Conservation (phyloP, 1,140 invertebrate species). For the Scaptomyza pallida region DNA sequence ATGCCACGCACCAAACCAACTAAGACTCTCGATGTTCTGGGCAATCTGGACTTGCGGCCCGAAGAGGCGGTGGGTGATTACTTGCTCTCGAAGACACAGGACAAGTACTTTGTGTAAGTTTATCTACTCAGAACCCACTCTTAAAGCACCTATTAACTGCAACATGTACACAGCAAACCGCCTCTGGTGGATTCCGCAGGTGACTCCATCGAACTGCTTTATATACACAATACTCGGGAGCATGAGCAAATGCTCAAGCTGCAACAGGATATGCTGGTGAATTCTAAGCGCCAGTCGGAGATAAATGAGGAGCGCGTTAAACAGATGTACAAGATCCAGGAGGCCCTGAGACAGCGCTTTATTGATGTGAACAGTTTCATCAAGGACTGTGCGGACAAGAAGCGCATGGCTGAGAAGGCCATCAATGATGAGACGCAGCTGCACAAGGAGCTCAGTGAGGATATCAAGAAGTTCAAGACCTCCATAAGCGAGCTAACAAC, state of each 20-base stretch:
- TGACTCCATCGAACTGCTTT: slow-evolving; percentile 73
- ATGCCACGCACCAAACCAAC: slow-evolving; percentile 83
- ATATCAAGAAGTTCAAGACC: slow-evolving; percentile 54
- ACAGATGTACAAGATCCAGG: slow-evolving; percentile 69
- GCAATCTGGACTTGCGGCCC: slow-evolving; percentile 74
- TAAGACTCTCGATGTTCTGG: slow-evolving; percentile 75
- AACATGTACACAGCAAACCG: slow-evolving; percentile 57
- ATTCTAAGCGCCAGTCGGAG: slow-evolving; percentile 53
- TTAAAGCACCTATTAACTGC: not conserved
- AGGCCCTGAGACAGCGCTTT: slow-evolving; percentile 69
- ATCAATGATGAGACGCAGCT: slow-evolving; percentile 48
- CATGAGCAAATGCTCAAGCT: slow-evolving; percentile 63
- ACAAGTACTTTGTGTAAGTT: slow-evolving; percentile 76
- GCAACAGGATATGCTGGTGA: slow-evolving; percentile 70
- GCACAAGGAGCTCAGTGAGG: slow-evolving; percentile 63
- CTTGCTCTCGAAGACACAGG: slow-evolving; percentile 66
- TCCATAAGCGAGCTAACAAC: slow-evolving; percentile 64
- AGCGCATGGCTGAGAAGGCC: slow-evolving; percentile 59
- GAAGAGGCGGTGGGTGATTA: slow-evolving; percentile 75
- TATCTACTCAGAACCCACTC: not conserved
- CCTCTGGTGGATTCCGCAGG: slow-evolving; percentile 69
- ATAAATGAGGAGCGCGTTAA: slow-evolving; percentile 64
- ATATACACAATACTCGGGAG: slow-evolving; percentile 74
- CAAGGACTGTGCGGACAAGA: slow-evolving; percentile 77
- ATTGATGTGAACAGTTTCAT: slow-evolving; percentile 81